Evolutionary conservation across 2,113 vertebrate species (phyloP), one percentile per base, ranked within the genome.

Genomic region (Cynopterus brachyotis): DNA sequence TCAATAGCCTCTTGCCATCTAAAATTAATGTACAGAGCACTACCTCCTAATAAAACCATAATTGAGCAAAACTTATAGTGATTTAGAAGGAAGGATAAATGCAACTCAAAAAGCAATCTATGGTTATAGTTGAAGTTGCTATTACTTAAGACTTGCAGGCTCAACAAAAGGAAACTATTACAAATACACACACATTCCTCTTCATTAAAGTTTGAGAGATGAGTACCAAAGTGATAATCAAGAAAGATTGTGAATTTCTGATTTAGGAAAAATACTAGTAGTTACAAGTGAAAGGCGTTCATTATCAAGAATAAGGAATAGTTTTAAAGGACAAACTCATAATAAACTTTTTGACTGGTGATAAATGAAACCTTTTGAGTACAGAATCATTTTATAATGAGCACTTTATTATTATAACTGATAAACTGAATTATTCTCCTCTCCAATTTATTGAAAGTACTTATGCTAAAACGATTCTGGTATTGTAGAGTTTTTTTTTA

Each of bases 101-200:
- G 37, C 82, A 67, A 92, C 32, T 15, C 76, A 94, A 67, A 11
- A 92, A 83, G 53, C 94, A 97, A 53, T 62, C 20, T 88, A 72
- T 6, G 22, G 5, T 40, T 90, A 91, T 6, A 70, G 70, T 94
- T 96, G 94, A 97, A 96, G 94, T 88, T 94, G 78, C 32, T 75
- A 28, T 86, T 89, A 84, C 82, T 85, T 69, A 88, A 17, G 16
- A 93, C 89, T 97, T 78, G 2, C 7, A 96, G 89, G 11, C 45
- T 97, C 37, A 94, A 32, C 64, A 45, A 28, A 11, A 47, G 53
- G 4, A 67, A 90, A 22, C 4, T 87, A 91, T 97, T 89, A 94
- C 69, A 90, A 85, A 28, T 35, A 69, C 15, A 88, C 15, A 91
- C 72, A 75, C 22, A 16, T 57, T 62, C 73, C 89, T 69, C 78